Evolutionary conservation across 2,113 vertebrate species (phyloP), one percentile per base, ranked within the genome.

Genomic region (Antechinus flavipes): DNA sequence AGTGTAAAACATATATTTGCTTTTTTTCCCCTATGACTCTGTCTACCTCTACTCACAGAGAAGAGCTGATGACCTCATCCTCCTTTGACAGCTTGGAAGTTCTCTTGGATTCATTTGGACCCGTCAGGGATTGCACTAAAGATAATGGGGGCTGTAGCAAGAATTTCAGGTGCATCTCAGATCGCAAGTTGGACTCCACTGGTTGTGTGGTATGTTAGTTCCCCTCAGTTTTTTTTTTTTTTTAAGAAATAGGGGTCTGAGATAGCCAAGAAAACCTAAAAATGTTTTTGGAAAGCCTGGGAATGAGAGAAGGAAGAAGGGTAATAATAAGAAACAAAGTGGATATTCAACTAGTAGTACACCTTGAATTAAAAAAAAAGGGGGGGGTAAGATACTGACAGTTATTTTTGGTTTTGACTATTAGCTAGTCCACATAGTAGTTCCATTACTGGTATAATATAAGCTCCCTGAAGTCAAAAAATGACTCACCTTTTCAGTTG

Each of bases 31-130:
- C 68, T 42, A 84, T 94, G 91, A 95, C 90, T 35, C 76, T 49
- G 0, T 27, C 30, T 50, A 54, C 42, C 23, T 98, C 91, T 95
- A 46, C 96, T 96, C 93, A 0, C 98, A 99, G 99, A 97, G 99
- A 99, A 98, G 99, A 99, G 98, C 96, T 99, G 98, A 99, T 99
- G 99, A 99, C 99, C 95, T 99, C 99, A 3, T 99, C 99, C 46
- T 99, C 99, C 96, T 99, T 99, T 22, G 99, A 99, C 98, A 99
- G 99, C 97, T 98, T 99, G 98, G 99, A 99, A 98, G 99, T 99
- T 19, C 99, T 99, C 1, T 98, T 99, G 2, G 99, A 99, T 98
- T 99, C 99, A 1, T 99, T 99, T 0, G 99, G 99, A 26, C 99
- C 99, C 0, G 99, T 99, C 35, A 99, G 99, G 0, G 99, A 99